Base-by-base conservation (phyloP, 2,888 invertebrate species). In the Melinaea marsaeus region DNA sequence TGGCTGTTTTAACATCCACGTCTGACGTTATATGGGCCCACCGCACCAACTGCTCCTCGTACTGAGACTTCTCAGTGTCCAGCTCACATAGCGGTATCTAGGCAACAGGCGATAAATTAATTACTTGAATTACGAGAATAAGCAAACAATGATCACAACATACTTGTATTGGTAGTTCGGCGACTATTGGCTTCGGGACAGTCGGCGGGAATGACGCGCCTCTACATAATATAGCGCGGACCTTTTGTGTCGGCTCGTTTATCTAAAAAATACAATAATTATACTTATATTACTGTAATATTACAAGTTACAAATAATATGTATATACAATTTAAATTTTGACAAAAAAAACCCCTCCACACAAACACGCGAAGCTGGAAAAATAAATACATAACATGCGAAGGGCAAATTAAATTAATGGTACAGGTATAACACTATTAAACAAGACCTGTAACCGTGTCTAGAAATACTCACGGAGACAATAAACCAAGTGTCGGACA, bases 131-230 rank as follows among this genome's bases (percentile, higher is more conserved):
- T 9, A 42, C 2, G 2, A 1, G 0, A 22, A 57, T 45, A n/a
- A 6, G 34, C 11, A 58, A n/a, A 34, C 13, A 58, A 58, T 33
- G 4, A 13, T 46, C 3, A n/a, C 7, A 42, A 63, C 69, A 77
- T 76, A 92, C 92, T 82, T 93, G 92, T 76, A 97, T 91, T 2
- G 94, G 91, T 68, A 98, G 79, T 78, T 97, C 95, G 13, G 93
- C 92, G 4, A 97, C 91, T 66, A 95, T 95, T 2, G 98, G 98
- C 60, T 96, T 93, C 0, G 98, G 98, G 33, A 94, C 93, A 0
- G 97, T 96, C 37, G 94, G 92, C 0, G 99, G 99, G 88, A 96
- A 98, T 13, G 94, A 92, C 22, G 95, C 92, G n/a, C 98, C 98
- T 79, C 97, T 95, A 75, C 98, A 99, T 60, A 96, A 91, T 35